Base-by-base conservation (phyloP, 2,888 invertebrate genomes). In the Drosophila cognata region DNA sequence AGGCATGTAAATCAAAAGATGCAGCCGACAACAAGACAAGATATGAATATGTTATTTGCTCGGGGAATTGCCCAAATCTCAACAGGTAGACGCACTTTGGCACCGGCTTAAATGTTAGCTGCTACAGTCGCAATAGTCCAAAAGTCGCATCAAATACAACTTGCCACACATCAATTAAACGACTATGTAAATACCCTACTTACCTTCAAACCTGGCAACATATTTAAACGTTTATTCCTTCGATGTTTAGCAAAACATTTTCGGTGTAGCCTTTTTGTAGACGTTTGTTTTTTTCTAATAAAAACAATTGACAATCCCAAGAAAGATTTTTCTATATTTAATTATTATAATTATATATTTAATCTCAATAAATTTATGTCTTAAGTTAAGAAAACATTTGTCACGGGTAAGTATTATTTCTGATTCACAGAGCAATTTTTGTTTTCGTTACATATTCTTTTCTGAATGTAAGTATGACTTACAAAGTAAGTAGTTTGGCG, bases 71-170 rank as follows among this genome's bases (percentile, higher is more conserved):
- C 57, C 62, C 77, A 84, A 85, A 82, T 92, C 91, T 92, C 92
- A 91, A 92, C 91, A 92, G 92, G 92, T 92, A 90, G 87, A 84
- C 89, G 92, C 92, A 91, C 91, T 92, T 91, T 90, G 81, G 72
- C 73, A 57, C 59, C 67, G 41, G 29, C 63, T 48, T 55, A 65
- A 51, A 52, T 52, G 50, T 55, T 57, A 18, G 41, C 70, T n/a
- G 69, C 51, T 16, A 35, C 25, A 25, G 25, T 33, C 33, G 33
- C 33, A 4, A 33, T 10, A 33, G 41, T 7, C 36, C 68, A 28
- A 35, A 61, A 56, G 57, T 55, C 35, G 43, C 52, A 21, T 28
- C 36, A 31, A 60, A 74, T 53, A 61, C 36, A 48, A 46, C 33
- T 28, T 41, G 41, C 1, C 1, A 31, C 0, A 7, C 13, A 13